Evolutionary conservation across 1,140 invertebrate species (phyloP).

Genomic region (Trypoxylus dichotomus): DNA sequence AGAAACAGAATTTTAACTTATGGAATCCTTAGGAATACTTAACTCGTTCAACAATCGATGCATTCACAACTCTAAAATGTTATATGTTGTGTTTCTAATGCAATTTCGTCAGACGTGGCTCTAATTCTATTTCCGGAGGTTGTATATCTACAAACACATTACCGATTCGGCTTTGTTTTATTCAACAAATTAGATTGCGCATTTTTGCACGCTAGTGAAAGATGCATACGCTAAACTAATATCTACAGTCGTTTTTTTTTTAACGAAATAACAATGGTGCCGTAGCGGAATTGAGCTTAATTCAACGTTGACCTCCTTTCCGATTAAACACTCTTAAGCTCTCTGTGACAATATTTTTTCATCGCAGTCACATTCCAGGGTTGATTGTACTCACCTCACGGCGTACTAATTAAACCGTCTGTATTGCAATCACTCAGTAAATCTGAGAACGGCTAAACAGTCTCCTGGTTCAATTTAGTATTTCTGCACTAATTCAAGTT

Average conservation of each 20-base stretch:
- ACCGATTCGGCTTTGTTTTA: background rate
- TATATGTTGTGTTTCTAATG: too few relatives aligned
- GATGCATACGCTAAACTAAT: background rate
- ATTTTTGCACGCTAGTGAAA: background rate
- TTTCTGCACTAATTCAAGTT: background rate
- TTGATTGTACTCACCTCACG: background rate
- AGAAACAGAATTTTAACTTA: too few relatives aligned
- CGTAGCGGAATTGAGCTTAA: background rate
- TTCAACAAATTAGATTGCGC: background rate
- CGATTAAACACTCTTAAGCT: conserved; percentile 8
- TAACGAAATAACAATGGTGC: conserved; percentile 1
- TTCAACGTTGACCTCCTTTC: conserved; percentile 14
- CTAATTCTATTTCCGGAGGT: too few relatives aligned
- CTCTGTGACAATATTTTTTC: background rate
- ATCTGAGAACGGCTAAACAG: background rate
- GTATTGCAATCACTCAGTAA: conserved; percentile 7
- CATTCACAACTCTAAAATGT: too few relatives aligned
- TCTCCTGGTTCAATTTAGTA: background rate
- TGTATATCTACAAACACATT: too few relatives aligned
- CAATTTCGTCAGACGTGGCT: too few relatives aligned
- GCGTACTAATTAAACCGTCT: conserved; percentile 25
- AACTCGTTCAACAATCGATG: too few relatives aligned
- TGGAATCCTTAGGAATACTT: too few relatives aligned
- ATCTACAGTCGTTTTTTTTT: background rate
- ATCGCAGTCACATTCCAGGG: background rate